Evolutionary conservation across 2,888 invertebrate species (phyloP).

Genomic region (Acholoe squamosa): DNA sequence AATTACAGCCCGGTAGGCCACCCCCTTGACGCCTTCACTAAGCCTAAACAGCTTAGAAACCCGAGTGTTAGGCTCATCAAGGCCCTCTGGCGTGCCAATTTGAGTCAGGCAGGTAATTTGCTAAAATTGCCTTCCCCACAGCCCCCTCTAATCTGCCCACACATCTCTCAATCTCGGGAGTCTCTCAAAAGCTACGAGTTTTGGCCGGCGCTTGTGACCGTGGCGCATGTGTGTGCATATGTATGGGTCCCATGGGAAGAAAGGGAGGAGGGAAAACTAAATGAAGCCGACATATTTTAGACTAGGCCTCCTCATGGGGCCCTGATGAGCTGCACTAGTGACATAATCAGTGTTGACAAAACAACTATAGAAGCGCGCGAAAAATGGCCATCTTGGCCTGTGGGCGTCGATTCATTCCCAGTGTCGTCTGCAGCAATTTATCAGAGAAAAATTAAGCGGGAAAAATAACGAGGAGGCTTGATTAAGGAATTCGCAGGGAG

Average conservation of each 20-base stretch:
- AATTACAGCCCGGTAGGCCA: slow-evolving; percentile 3
- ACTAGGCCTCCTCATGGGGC: background rate
- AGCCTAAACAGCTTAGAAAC: slow-evolving; percentile 56
- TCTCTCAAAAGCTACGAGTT: slow-evolving; percentile 42
- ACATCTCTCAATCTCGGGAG: slow-evolving; percentile 43
- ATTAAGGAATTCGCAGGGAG: slow-evolving; percentile 11
- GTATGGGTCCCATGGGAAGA: slow-evolving; percentile 14
- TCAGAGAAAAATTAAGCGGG: slow-evolving; percentile 29
- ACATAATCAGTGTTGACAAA: slow-evolving; percentile 38
- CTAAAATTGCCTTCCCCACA: slow-evolving; percentile 37
- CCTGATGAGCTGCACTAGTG: slow-evolving; percentile 25
- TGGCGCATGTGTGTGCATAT: slow-evolving; percentile 41
- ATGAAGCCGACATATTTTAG: slow-evolving; percentile 16
- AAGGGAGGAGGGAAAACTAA: slow-evolving; percentile 6
- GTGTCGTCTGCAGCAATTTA: slow-evolving; percentile 23
- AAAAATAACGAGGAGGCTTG: background rate
- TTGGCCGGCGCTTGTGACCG: slow-evolving; percentile 30
- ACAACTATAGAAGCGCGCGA: slow-evolving; percentile 22
- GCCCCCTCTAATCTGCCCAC: slow-evolving; percentile 43
- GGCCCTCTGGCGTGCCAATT: slow-evolving; percentile 8
- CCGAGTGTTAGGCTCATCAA: slow-evolving; percentile 46
- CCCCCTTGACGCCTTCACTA: slow-evolving; percentile 30
- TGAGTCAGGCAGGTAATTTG: slow-evolving; percentile 16
- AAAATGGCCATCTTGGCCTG: background rate
- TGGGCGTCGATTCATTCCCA: slow-evolving; percentile 30